phyloP scores from a whole-genome alignment of 2,797 vertebrate genomes.

The Bradypodion pumilum region DNA sequence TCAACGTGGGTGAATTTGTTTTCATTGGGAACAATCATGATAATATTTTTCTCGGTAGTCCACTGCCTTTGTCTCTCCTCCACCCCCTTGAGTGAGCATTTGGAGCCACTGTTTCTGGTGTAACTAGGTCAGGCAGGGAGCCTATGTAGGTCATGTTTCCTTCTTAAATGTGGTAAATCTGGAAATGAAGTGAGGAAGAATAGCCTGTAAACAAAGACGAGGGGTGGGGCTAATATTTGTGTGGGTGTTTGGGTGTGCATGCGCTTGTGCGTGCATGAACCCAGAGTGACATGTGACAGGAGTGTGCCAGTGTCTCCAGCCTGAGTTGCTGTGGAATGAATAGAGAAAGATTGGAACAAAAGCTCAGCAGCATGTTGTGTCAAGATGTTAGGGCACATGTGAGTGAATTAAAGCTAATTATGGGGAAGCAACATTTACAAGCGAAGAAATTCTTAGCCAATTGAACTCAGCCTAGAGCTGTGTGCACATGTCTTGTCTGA shows the following conservation, averaged over 20 bases:
- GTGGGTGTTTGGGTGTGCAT: neutral
- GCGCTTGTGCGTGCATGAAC: neutral
- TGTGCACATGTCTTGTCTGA: neutral
- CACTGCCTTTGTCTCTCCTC: slow-evolving; percentile 46
- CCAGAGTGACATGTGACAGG: neutral
- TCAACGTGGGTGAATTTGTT: slow-evolving; percentile 49
- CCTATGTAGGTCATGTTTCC: slow-evolving; percentile 74
- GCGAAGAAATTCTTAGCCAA: neutral
- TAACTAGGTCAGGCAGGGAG: slow-evolving; percentile 76
- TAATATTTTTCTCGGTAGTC: slow-evolving; percentile 47
- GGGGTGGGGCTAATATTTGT: neutral
- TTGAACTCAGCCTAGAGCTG: neutral
- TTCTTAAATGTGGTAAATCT: slow-evolving; percentile 61
- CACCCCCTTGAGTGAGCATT: slow-evolving; percentile 53
- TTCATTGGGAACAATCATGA: slow-evolving; percentile 52
- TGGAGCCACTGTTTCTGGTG: slow-evolving; percentile 63
- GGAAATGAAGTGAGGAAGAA: slow-evolving; percentile 48
- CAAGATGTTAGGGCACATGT: neutral
- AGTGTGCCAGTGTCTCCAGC: neutral
- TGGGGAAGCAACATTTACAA: fast-evolving
- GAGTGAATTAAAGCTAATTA: neutral
- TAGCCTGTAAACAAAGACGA: slow-evolving; percentile 54
- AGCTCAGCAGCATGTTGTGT: neutral
- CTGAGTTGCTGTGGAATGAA: neutral
- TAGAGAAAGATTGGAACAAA: neutral